Percentiles rank a stretch among this genome's conserved stretches.
Evolutionary conservation across 2,888 invertebrate species (phyloP).

Genomic region (Macrosiphum euphorbiae): DNA sequence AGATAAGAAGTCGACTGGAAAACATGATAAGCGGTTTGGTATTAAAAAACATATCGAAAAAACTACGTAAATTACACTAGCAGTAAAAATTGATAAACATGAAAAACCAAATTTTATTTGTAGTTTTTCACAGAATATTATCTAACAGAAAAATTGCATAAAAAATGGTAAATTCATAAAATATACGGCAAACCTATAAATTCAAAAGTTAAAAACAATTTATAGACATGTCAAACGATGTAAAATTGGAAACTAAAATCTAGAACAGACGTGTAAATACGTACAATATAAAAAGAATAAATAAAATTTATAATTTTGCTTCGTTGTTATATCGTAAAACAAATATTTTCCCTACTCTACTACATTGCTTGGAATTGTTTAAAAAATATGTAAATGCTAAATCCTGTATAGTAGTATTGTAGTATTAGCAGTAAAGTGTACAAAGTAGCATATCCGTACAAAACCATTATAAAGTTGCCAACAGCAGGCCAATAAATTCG

Average conservation of each 20-base stretch:
- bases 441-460: too few relatives aligned
- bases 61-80: background rate
- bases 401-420: background rate
- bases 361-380: background rate
- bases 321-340: background rate
- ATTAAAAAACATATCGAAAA: background rate
- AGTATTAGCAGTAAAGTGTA: too few relatives aligned
- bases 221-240: background rate
- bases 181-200: background rate
- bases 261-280: background rate
- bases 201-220: background rate
- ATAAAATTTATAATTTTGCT: background rate
- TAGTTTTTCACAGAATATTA: background rate
- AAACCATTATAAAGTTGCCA: too few relatives aligned
- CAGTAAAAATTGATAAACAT: background rate
- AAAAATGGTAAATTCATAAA: background rate
- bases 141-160: background rate
- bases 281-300: background rate
- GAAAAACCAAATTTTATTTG: background rate
- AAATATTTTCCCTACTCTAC: background rate
- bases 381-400: background rate
- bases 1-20: background rate
- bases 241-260: background rate
- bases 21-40: background rate
- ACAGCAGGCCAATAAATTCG: too few relatives aligned